Conservation (phyloP, 2,113 vertebrate genomes). For the Chiloscyllium plagiosum region DNA sequence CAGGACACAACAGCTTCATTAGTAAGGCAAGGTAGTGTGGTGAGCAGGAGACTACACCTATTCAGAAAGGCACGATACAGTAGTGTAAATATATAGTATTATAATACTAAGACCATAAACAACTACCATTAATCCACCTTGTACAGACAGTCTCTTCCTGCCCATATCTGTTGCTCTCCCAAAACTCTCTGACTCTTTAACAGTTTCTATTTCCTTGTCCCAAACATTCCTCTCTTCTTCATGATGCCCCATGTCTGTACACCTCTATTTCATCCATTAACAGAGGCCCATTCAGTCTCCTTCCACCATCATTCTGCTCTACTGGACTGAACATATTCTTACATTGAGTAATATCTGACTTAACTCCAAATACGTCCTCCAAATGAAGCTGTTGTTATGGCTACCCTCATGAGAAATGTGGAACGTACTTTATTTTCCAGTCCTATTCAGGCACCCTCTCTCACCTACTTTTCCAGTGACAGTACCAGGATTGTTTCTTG, state of each 20-base stretch:
- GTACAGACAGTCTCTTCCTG: not conserved
- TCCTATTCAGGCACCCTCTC: too few species aligned
- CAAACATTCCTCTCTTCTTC: not conserved
- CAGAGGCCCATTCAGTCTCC: not conserved
- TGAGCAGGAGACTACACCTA: too few species aligned
- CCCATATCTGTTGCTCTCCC: not conserved
- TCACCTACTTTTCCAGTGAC: too few species aligned
- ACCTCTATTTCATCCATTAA: not conserved
- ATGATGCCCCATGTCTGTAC: not conserved
- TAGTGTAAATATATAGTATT: too few species aligned
- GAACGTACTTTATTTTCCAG: too few species aligned
- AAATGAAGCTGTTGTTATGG: not conserved
- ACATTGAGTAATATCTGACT: not conserved
- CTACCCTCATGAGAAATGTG: not conserved
- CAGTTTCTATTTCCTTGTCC: not conserved
- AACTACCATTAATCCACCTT: not conserved
- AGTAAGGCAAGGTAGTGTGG: not conserved
- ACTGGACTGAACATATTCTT: too few species aligned
- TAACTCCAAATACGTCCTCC: not conserved
- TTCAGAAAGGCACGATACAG: not conserved
- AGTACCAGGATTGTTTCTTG: too few species aligned
- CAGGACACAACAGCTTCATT: not conserved
- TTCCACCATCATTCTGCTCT: not conserved
- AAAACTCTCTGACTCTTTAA: not conserved
- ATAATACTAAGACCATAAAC: not conserved